Evolutionary conservation across 2,797 vertebrate genomes (phyloP), one percentile per base, ranked within the genome.

Genomic region (Phataginus tetradactyla): DNA sequence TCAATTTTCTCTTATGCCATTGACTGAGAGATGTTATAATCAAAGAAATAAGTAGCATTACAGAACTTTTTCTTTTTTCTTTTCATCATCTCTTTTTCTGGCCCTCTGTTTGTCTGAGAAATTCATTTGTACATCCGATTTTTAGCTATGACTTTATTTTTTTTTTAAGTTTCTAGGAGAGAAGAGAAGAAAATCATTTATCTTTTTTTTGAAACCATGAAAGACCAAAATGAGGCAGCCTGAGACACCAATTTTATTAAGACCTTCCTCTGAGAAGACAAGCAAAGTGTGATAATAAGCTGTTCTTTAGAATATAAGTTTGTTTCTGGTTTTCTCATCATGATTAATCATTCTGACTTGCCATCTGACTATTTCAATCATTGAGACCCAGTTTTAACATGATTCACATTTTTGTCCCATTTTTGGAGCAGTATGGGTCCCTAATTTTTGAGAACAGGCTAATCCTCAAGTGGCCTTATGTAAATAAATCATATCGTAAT

Each of bases 401-500:
- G 89, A 98, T 98, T 97, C 98, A 96, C 96, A 64, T 97, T 97
- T 98, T 98, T 95, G 91, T 97, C 98, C 95, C 92, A 68, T 96
- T 97, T 98, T 37, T 87, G 83, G 42, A 95, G 80, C 86, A 87
- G 45, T 95, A 91, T 92, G 97, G 89, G 81, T 95, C 72, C 77
- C 72, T 94, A 74, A 79, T 45, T 88, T 98, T 97, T 53, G 37
- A 97, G 96, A 94, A 34, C 72, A 97, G 89, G 95, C 92, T 98
- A 98, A 98, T 96, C 95, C 85, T 98, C 84, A 64, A 51, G 96
- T 98, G 97, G 92, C 94, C 83, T 95, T 98, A 96, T 98, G 95
- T 96, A 98, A 98, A 98, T 98, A 98, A 98, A 98, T 98, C 81
- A 95, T 98, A 92, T 97, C 90, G 97, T 97, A 97, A 93, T 96